phyloP scores from a whole-genome alignment of 2,797 vertebrate species.

The Coracias cyanogaster region DNA sequence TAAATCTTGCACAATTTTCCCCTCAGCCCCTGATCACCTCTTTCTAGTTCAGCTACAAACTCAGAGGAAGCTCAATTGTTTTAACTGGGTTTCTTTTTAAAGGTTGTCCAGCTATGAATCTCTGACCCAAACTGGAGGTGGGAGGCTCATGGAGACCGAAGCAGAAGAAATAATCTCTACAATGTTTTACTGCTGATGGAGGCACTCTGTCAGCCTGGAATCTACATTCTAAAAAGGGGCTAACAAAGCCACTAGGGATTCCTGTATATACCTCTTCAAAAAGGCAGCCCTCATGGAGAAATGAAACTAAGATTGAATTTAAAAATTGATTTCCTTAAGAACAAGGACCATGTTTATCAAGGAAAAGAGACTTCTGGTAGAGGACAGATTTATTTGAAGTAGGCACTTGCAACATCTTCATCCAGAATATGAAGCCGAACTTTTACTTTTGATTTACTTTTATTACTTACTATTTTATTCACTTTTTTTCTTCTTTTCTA shows the following conservation, averaged over 20 bases:
- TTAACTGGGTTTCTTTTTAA: neutral
- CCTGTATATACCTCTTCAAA: neutral
- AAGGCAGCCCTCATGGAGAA: neutral
- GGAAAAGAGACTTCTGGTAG: neutral
- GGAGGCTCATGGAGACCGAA: neutral
- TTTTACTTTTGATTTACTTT: neutral
- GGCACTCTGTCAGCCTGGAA: neutral
- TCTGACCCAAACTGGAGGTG: constrained; percentile 8
- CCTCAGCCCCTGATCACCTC: neutral
- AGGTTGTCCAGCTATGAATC: neutral
- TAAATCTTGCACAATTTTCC: neutral
- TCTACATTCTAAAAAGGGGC: neutral
- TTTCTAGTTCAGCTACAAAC: neutral
- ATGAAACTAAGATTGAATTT: neutral
- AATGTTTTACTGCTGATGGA: neutral
- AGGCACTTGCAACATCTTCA: neutral
- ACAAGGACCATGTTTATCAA: neutral
- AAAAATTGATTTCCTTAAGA: neutral
- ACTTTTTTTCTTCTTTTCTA: neutral
- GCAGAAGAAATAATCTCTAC: neutral
- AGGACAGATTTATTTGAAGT: neutral
- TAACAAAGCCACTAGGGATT: neutral
- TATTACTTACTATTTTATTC: neutral
- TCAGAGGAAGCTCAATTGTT: neutral
- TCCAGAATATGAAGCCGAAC: neutral